Evolutionary conservation across 2,113 vertebrate genomes (phyloP).

Genomic region (Hemibagrus wyckioides): DNA sequence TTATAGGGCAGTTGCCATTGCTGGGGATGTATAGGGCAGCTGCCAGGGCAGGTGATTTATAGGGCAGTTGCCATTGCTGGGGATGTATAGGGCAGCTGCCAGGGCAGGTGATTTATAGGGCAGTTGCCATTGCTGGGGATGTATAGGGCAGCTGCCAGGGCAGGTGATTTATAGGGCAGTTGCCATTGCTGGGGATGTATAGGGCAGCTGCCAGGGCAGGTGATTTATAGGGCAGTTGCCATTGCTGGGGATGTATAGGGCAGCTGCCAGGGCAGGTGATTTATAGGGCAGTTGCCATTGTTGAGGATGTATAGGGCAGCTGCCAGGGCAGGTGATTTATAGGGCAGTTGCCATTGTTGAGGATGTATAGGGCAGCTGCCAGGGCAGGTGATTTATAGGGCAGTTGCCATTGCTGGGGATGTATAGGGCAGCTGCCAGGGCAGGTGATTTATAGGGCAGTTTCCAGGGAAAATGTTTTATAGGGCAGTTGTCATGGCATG

Average conservation of each 20-base stretch:
- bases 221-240: neutral
- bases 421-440: neutral
- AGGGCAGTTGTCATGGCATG: no score
- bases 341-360: no score
- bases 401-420: no score
- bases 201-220: neutral
- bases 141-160: neutral
- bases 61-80: no score
- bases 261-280: no score
- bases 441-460: neutral
- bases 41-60: neutral
- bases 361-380: neutral
- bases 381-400: neutral
- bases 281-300: neutral
- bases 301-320: neutral
- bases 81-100: no score
- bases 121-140: neutral
- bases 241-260: no score
- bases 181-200: no score
- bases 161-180: neutral
- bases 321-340: neutral
- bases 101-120: no score
- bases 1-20: no score
- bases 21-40: neutral
- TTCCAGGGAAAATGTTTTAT: neutral